These are phyloP conservation scores for Pseudopipra pipra DNA, from an alignment of 2,113 vertebrate genomes.

Conservation along the genomic window DNA sequence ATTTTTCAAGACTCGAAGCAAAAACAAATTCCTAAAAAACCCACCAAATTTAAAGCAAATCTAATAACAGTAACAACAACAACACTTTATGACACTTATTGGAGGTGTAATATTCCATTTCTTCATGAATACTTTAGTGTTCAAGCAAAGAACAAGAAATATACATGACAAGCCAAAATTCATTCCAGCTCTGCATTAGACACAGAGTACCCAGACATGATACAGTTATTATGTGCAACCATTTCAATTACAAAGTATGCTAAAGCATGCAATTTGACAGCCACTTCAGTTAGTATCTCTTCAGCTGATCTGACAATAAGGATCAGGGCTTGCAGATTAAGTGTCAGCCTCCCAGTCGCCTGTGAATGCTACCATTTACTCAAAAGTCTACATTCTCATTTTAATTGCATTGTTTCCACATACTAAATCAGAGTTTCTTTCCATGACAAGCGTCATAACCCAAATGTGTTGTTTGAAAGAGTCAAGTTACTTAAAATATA, in stretches of 20 bases:
- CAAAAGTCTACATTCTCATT: conserved; percentile 13
- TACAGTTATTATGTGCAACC: conserved; percentile 10
- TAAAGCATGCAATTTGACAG: conserved; percentile 56
- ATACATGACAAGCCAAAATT: not conserved
- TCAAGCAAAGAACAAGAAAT: not conserved
- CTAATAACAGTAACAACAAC: not conserved
- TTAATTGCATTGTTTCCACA: not conserved
- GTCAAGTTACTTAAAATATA: not conserved
- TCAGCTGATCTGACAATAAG: conserved; percentile 1
- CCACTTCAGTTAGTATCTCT: not conserved
- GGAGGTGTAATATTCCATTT: not conserved
- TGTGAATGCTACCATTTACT: not conserved
- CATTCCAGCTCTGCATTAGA: not conserved
- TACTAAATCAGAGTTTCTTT: not conserved
- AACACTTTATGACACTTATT: not conserved
- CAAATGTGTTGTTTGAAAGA: not conserved
- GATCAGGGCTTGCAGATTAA: not conserved
- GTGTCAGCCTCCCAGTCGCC: not conserved
- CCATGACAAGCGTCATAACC: not conserved
- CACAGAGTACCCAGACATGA: conserved; percentile 36
- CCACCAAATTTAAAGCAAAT: not conserved
- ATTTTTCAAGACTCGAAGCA: not conserved
- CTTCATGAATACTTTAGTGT: not conserved
- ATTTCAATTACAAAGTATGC: conserved; percentile 52
- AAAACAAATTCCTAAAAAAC: not conserved